Percentiles rank a stretch among this genome's conserved stretches.
Conservation (phyloP, 23 tunicate genomes). For the Oikopleura albicans region DNA sequence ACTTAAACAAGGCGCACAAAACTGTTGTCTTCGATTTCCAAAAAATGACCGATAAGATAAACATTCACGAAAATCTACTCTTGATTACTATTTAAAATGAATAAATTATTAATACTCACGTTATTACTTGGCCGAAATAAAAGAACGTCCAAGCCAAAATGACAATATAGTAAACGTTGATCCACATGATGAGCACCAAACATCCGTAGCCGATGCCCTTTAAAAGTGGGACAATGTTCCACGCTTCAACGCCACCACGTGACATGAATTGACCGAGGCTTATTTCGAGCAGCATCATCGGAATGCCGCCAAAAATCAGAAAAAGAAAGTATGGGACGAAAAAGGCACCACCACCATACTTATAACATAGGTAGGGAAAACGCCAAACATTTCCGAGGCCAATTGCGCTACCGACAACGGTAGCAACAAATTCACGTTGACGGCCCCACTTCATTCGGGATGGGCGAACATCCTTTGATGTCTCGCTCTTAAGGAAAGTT, state of each 20-base stretch:
- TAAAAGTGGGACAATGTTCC: background rate
- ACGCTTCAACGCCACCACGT: background rate
- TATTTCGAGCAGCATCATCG: background rate
- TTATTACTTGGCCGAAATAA: background rate
- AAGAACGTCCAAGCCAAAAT: background rate
- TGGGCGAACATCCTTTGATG: background rate
- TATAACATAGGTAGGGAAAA: background rate
- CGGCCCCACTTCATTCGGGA: background rate
- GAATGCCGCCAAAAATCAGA: background rate
- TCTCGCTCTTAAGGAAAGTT: no score
- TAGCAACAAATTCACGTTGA: background rate
- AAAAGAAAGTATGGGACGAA: background rate
- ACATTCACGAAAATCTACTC: no score
- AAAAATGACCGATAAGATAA: no score
- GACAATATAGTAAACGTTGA: background rate
- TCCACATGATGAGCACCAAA: background rate
- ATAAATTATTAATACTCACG: no score
- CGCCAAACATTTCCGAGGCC: background rate
- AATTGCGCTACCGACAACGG: background rate
- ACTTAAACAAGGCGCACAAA: no score
- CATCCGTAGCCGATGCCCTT: background rate
- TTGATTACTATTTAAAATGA: no score
- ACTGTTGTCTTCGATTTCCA: no score
- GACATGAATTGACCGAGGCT: background rate
- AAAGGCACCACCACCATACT: background rate